A percentile compares a stretch with the other conserved stretches of the same genome.
Conservation (phyloP, 2,113 vertebrate species). For the Psettodes erumei region DNA sequence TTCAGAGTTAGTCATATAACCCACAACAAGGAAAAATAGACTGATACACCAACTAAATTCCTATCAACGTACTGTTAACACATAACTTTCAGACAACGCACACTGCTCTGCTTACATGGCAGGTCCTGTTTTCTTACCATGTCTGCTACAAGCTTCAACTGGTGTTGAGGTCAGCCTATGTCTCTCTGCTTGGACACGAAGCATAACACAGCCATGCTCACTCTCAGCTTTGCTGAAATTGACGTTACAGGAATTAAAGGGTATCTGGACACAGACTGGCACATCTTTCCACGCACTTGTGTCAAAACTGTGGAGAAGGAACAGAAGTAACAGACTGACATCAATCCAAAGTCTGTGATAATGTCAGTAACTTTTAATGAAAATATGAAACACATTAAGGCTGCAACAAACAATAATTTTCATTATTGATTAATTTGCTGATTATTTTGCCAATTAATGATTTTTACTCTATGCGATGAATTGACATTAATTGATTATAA, state of each 20-base stretch:
- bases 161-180: background rate
- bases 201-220: constrained; percentile 22
- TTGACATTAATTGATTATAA: too few species aligned
- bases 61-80: background rate
- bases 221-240: background rate
- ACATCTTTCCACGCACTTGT: background rate
- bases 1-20: too few species aligned
- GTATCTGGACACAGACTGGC: background rate
- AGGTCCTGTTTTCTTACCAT: constrained; percentile 23
- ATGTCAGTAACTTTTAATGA: background rate
- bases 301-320: constrained; percentile 17
- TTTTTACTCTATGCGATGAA: too few species aligned
- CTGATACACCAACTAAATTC: background rate
- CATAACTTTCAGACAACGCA: too few species aligned
- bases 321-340: background rate
- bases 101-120: background rate
- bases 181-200: constrained; percentile 29
- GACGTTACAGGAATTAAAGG: constrained; percentile 34
- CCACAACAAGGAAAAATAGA: background rate
- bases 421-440: background rate
- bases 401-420: background rate
- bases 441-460: too few species aligned
- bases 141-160: constrained; percentile 31
- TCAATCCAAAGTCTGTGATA: background rate
- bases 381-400: background rate